phyloP scores from a whole-genome alignment of 2,113 vertebrate species.

The Protobothrops flavoviridis region DNA sequence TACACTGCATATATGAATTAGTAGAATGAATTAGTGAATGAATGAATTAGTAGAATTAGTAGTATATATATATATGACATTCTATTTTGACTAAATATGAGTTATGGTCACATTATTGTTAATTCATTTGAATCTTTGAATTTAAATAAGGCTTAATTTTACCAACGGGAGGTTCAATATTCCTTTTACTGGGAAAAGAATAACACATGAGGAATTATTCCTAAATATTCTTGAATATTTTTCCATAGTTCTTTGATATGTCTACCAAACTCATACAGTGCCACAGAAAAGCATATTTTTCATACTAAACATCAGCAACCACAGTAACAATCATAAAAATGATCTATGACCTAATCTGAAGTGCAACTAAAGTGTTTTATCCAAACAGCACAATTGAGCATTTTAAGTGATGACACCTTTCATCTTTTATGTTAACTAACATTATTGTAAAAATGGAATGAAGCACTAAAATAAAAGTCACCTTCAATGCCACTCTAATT shows the following conservation, averaged over 20 bases:
- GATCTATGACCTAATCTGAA: neutral
- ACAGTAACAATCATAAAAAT: neutral
- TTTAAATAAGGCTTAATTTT: neutral
- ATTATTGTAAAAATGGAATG: neutral
- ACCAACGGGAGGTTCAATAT: neutral
- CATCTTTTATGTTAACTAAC: neutral
- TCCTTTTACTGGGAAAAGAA: neutral
- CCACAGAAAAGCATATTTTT: neutral
- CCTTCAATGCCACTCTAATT: neutral
- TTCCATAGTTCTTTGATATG: neutral
- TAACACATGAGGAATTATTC: neutral
- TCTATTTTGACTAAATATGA: neutral
- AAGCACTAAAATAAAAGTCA: neutral
- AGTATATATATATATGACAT: neutral
- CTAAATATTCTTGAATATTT: neutral
- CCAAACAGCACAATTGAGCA: neutral
- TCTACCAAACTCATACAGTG: neutral
- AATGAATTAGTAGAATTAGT: too few relatives aligned
- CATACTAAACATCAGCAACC: neutral
- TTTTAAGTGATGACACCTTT: neutral
- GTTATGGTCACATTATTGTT: neutral
- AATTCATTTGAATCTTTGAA: neutral
- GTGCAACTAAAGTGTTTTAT: neutral
- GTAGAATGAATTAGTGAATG: neutral
- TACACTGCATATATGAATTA: neutral